These are phyloP conservation scores for Chirona hameri DNA, from an alignment of 2,888 invertebrate genomes.

Conservation along the genomic window DNA sequence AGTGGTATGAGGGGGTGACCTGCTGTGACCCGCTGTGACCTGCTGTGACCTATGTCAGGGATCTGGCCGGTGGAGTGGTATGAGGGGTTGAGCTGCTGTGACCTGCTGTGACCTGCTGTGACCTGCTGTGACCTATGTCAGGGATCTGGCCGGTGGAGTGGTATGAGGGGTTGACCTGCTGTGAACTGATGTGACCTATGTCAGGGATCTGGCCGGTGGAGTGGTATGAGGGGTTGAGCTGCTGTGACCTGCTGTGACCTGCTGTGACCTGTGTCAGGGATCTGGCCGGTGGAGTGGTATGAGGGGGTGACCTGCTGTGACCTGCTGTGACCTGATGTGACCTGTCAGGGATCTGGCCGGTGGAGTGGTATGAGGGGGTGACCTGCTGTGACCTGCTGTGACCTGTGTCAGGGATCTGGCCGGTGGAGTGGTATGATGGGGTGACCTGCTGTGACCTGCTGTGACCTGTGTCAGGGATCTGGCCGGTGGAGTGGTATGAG, in stretches of 20 bases:
- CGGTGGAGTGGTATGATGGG: constrained; percentile 92
- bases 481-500: constrained; percentile 95
- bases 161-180: constrained; percentile 79
- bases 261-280: constrained; percentile 52
- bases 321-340: background rate
- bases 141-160: constrained; percentile 89
- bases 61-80: constrained; percentile 94
- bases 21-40: too few relatives aligned
- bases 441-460: constrained; percentile 55
- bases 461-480: constrained; percentile 57
- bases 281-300: constrained; percentile 95
- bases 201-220: constrained; percentile 83
- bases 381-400: constrained; percentile 45
- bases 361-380: constrained; percentile 94
- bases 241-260: too few relatives aligned
- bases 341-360: constrained; percentile 79
- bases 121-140: constrained; percentile 46
- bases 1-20: constrained; percentile 93
- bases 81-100: constrained; percentile 91
- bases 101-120: too few relatives aligned
- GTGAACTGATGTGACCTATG: background rate
- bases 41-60: constrained; percentile 52
- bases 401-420: constrained; percentile 70
- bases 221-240: constrained; percentile 96
- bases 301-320: constrained; percentile 68